phyloP scores from a whole-genome alignment of 2,113 vertebrate genomes.

The Spea multiplicata region DNA sequence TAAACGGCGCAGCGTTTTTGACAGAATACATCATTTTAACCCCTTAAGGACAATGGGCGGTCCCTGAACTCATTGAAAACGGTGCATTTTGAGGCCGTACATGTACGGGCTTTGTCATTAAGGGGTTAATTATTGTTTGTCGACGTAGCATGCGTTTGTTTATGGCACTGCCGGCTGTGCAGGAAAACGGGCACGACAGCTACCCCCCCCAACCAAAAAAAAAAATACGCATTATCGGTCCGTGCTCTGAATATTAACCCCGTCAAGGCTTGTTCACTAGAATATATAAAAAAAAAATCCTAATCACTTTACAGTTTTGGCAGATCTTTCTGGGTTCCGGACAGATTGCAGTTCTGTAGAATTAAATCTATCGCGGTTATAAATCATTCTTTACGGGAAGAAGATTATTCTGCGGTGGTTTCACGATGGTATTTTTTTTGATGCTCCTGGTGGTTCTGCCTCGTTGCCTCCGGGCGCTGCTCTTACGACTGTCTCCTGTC shows the following conservation, averaged over 20 bases:
- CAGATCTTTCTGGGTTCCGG: too few species aligned
- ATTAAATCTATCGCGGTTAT: neutral
- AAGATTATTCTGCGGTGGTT: conserved; percentile 41
- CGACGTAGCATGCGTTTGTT: too few species aligned
- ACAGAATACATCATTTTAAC: conserved; percentile 17
- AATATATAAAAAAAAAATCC: neutral
- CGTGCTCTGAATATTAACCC: neutral
- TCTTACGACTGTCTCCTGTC: conserved; percentile 24
- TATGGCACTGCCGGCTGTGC: too few species aligned
- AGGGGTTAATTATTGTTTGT: too few species aligned
- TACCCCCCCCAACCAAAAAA: too few species aligned
- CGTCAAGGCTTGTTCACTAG: neutral
- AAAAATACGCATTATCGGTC: neutral
- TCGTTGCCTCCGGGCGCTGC: conserved; percentile 15
- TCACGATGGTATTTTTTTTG: conserved; percentile 28
- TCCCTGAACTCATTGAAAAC: too few species aligned
- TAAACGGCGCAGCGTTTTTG: neutral
- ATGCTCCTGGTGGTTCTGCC: conserved; percentile 38
- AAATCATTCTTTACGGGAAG: conserved; percentile 23
- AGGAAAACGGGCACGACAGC: too few species aligned
- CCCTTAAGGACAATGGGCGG: too few species aligned
- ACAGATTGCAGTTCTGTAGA: conserved; percentile 1
- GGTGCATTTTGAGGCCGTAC: too few species aligned
- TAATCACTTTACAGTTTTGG: too few species aligned
- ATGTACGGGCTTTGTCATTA: too few species aligned